Conservation (phyloP, 23 tunicate genomes). For the Phallusia fumigata region DNA sequence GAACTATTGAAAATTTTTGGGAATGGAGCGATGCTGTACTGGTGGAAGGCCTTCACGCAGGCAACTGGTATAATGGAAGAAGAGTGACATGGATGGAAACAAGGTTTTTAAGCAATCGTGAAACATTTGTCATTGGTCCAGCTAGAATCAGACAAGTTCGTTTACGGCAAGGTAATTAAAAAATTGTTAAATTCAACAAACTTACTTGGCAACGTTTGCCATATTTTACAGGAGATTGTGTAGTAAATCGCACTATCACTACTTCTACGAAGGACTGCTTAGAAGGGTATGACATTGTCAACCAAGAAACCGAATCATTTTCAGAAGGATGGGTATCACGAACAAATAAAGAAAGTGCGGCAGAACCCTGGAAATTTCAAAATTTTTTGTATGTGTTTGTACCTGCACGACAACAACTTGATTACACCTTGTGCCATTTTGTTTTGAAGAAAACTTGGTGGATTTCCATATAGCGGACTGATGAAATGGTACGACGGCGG, state of each 20-base stretch:
- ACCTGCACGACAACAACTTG: too few relatives aligned
- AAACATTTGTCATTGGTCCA: constrained; percentile 81
- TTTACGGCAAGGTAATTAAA: constrained; percentile 32
- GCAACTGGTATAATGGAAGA: constrained; percentile 67
- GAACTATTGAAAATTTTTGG: constrained; percentile 76
- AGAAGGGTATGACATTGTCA: constrained; percentile 19
- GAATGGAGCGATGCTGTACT: constrained; percentile 58
- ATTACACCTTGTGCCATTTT: neutral
- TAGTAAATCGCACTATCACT: neutral
- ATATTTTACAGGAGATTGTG: neutral
- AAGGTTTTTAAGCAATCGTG: constrained; percentile 74
- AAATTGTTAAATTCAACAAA: neutral
- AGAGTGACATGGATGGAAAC: constrained; percentile 67
- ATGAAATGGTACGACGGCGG: constrained; percentile 74
- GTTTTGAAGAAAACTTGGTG: constrained; percentile 60
- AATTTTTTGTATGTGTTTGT: constrained; percentile 17
- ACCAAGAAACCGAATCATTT: constrained; percentile 32
- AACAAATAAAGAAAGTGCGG: neutral
- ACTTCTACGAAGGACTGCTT: constrained; percentile 26
- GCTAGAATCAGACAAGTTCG: constrained; percentile 82
- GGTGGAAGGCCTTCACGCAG: constrained; percentile 56
- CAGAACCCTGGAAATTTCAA: constrained; percentile 43
- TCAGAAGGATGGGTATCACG: constrained; percentile 27
- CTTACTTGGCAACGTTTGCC: too few relatives aligned
- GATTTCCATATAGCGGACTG: constrained; percentile 62